Percentiles rank a stretch among this genome's conserved stretches.
phyloP scores from a whole-genome alignment of 2,113 vertebrate species.

The Narcine bancroftii region DNA sequence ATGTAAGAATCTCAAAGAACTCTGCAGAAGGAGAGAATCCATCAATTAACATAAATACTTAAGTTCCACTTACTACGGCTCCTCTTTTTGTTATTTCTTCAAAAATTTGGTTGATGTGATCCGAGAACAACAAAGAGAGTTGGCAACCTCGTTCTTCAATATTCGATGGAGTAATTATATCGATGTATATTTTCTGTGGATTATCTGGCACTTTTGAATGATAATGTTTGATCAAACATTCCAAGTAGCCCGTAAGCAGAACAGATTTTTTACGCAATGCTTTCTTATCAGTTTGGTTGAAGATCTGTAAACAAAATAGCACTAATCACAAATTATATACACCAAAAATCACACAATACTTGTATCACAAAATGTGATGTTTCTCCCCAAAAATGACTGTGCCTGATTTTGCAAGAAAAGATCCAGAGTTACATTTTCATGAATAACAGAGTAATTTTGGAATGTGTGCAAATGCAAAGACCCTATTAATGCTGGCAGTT shows the following conservation, averaged over 20 bases:
- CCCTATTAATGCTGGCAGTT: too few species aligned
- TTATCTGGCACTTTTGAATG: constrained; percentile 50
- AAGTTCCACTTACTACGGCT: constrained; percentile 65
- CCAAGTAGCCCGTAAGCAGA: constrained; percentile 85
- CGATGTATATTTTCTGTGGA: constrained; percentile 55
- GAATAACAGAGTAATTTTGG: too few species aligned
- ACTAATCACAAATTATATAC: constrained; percentile 39
- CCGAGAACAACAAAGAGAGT: constrained; percentile 74
- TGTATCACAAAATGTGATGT: constrained; percentile 40
- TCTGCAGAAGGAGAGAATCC: background rate
- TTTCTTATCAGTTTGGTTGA: constrained; percentile 69
- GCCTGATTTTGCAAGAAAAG: too few species aligned
- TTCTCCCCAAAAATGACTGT: constrained; percentile 38
- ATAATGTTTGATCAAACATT: constrained; percentile 69
- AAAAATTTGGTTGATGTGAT: constrained; percentile 61
- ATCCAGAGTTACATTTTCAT: too few species aligned
- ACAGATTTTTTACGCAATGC: constrained; percentile 78
- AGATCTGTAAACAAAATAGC: constrained; percentile 61
- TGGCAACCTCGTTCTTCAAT: constrained; percentile 78
- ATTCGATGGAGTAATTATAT: constrained; percentile 71
- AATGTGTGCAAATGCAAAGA: too few species aligned
- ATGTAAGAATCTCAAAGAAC: background rate
- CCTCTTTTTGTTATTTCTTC: constrained; percentile 80
- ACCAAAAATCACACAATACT: constrained; percentile 40
- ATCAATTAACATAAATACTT: background rate